phyloP scores from a whole-genome alignment of 2,797 vertebrate species.

The Delichon dasypus region DNA sequence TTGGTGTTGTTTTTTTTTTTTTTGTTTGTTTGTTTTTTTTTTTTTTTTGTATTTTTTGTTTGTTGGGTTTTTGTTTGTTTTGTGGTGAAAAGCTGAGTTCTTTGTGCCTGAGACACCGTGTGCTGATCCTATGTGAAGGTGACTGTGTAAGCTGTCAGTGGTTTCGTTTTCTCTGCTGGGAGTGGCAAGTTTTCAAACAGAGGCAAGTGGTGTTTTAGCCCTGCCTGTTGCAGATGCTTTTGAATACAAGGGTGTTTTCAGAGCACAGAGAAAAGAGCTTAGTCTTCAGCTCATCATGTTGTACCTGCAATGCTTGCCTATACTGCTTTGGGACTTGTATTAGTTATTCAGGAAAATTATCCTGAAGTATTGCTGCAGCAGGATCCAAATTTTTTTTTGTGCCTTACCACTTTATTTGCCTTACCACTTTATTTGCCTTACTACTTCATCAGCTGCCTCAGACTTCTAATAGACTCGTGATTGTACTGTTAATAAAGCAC shows the following conservation, averaged over 20 bases:
- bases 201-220: not conserved
- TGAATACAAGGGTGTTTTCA: not conserved
- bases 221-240: conserved; percentile 6
- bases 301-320: not conserved
- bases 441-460: not conserved
- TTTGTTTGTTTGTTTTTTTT: not conserved
- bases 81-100: not conserved
- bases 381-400: not conserved
- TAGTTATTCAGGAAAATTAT: not conserved
- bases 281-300: not conserved
- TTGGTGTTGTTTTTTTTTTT: not conserved
- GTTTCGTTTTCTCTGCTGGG: not conserved
- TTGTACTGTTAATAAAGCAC: not conserved
- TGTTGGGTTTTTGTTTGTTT: too few species aligned
- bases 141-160: not conserved
- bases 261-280: not conserved
- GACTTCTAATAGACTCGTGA: not conserved
- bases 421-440: not conserved
- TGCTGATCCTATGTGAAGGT: not conserved
- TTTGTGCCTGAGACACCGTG: not conserved
- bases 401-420: not conserved
- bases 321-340: not conserved
- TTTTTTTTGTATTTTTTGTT: not conserved
- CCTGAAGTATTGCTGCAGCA: not conserved
- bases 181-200: not conserved